Percentiles rank a stretch among this genome's conserved stretches.
Conservation (phyloP, 1,140 invertebrate genomes). For the Cephus cinctus region DNA sequence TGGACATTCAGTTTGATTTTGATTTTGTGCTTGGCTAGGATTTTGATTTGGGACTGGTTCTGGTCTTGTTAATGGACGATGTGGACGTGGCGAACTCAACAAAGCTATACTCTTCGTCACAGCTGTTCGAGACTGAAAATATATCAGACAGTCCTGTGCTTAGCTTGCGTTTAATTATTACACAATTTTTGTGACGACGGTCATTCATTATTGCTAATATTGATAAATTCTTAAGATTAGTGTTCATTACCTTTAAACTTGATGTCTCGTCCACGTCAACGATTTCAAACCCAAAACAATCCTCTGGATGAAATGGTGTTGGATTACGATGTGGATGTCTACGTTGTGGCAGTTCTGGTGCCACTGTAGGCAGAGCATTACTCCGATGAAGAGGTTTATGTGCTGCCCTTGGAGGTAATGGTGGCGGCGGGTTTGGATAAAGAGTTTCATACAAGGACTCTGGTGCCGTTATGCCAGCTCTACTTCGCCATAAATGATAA, state of each 20-base stretch:
- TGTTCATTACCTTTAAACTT: constrained; percentile 39
- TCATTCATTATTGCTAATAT: background rate
- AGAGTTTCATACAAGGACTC: constrained; percentile 40
- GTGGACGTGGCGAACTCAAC: constrained; percentile 44
- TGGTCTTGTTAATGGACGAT: constrained; percentile 41
- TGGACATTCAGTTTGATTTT: constrained; percentile 65
- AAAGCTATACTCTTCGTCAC: constrained; percentile 52
- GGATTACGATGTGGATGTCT: constrained; percentile 58
- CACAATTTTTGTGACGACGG: background rate
- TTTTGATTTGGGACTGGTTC: constrained; percentile 29
- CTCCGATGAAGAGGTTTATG: constrained; percentile 65
- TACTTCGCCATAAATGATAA: constrained; percentile 54
- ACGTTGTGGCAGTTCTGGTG: constrained; percentile 45
- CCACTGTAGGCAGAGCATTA: constrained; percentile 56
- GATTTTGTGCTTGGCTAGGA: too few species aligned
- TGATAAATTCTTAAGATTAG: constrained; percentile 2
- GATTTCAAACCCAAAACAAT: constrained; percentile 75
- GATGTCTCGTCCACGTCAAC: constrained; percentile 71
- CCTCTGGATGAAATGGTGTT: constrained; percentile 59
- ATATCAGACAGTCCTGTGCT: constrained; percentile 9
- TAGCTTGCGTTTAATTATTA: background rate
- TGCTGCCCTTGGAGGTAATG: constrained; percentile 54
- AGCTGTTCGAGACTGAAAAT: constrained; percentile 41
- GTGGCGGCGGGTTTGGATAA: constrained; percentile 52
- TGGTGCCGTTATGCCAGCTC: constrained; percentile 39